phyloP scores from a whole-genome alignment of 2,797 vertebrate genomes.

The Carcharodon carcharias region DNA sequence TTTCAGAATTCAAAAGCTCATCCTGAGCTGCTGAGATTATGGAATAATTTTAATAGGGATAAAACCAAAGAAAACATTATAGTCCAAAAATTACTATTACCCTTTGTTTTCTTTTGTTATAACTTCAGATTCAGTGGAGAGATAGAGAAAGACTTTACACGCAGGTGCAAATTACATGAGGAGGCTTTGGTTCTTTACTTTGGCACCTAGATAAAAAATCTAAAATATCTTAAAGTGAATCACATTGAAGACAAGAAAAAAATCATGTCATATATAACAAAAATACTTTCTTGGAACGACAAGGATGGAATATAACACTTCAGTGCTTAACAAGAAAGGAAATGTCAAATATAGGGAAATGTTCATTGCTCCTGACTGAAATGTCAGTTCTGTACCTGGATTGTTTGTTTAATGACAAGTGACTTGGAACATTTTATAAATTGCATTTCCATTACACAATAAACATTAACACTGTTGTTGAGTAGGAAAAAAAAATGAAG shows the following conservation, averaged over 20 bases:
- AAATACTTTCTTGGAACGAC: not conserved
- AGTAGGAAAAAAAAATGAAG: not conserved
- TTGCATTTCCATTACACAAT: not conserved
- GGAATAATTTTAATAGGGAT: not conserved
- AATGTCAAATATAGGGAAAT: not conserved
- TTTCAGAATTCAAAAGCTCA: not conserved
- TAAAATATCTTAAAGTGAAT: not conserved
- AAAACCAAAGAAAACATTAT: not conserved
- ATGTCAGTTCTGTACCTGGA: conserved; percentile 3
- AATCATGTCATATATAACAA: not conserved
- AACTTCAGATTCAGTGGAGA: not conserved
- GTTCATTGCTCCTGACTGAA: not conserved
- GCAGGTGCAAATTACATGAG: not conserved
- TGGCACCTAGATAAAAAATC: not conserved
- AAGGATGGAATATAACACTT: not conserved
- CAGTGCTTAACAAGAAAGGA: not conserved
- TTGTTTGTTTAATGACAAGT: not conserved
- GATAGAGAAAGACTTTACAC: not conserved
- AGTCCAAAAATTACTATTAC: not conserved
- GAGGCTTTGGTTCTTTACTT: not conserved
- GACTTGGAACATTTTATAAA: conserved; percentile 16
- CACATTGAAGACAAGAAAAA: not conserved
- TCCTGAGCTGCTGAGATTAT: not conserved
- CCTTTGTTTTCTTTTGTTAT: not conserved
- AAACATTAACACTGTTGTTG: not conserved